These are phyloP conservation scores for Paracyclopina nana DNA, from an alignment of 1,140 invertebrate genomes.

Conservation along the genomic window DNA sequence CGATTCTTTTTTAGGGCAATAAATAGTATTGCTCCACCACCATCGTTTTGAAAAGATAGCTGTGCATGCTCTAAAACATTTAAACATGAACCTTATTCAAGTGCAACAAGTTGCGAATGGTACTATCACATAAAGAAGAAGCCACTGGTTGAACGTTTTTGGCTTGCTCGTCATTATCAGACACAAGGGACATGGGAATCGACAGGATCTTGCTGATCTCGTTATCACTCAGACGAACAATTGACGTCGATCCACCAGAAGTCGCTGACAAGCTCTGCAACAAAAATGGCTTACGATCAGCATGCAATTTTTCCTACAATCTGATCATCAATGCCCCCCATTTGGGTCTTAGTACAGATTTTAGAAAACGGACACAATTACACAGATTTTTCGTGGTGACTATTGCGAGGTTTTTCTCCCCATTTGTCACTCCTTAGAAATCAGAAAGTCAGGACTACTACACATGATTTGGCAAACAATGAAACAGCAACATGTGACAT, in stretches of 20 bases:
- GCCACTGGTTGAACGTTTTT: too few relatives aligned
- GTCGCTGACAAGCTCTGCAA: too few relatives aligned
- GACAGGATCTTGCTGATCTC: constrained; percentile 2
- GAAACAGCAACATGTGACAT: too few relatives aligned
- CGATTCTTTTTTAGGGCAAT: not conserved
- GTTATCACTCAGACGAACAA: not conserved
- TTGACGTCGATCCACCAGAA: not conserved
- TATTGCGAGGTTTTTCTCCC: not conserved
- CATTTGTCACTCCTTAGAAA: too few relatives aligned
- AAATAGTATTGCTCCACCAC: not conserved
- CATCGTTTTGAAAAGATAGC: not conserved
- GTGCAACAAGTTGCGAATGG: not conserved
- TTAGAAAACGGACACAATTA: not conserved
- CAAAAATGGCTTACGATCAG: too few relatives aligned
- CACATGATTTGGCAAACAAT: too few relatives aligned
- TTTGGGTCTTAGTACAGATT: not conserved
- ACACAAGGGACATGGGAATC: not conserved
- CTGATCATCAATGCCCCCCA: not conserved
- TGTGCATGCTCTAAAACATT: not conserved
- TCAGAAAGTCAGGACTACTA: too few relatives aligned
- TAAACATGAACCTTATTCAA: not conserved
- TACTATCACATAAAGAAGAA: too few relatives aligned
- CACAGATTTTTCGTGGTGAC: not conserved
- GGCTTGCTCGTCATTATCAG: not conserved
- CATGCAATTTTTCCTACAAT: not conserved